Base-by-base conservation (phyloP, 2,113 vertebrate species). In the Delphinapterus leucas region DNA sequence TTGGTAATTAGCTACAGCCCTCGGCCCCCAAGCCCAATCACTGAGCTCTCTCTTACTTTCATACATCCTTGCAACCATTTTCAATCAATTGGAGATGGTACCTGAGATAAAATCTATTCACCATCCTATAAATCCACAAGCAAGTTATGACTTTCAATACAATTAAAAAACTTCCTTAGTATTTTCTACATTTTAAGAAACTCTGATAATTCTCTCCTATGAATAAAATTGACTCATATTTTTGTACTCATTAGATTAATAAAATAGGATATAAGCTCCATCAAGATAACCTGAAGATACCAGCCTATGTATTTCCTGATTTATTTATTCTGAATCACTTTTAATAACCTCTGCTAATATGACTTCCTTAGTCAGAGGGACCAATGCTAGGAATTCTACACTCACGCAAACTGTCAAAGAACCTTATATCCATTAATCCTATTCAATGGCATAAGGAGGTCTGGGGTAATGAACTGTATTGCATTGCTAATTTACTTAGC, bases 251-350 rank as follows among this genome's bases (percentile, higher is more conserved):
- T 26, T 41, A 90, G 74, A 68, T 49, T 63, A 85, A 91, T 84
- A 93, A 91, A 90, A 73, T 13, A 86, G 28, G 33, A 71, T 25
- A 88, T 73, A 60, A 89, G 71, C 1, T 76, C 21, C 73, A 15
- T 70, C 60, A 90, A 90, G 53, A 79, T 96, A 90, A 83, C 2
- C 11, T 33, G 7, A 97, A 79, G n/a, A 93, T 83, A 41, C 33
- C 55, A 86, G 82, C 7, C 74, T 61, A 87, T 20, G 3, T 88
- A 92, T 70, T 86, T 92, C 67, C 20, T 74, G 77, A 84, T 41
- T 94, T 85, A 95, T 55, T 88, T 89, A 83, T 73, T 82, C n/a
- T 63, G 44, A 82, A 93, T 53, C 25, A 71, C 25, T 88, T 95
- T 84, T 65, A 49, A 88, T 84, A 92, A 95, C 6, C n/a, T 44